Evolutionary conservation across 2,113 vertebrate species (phyloP).

Genomic region (Oxyruncus cristatus): DNA sequence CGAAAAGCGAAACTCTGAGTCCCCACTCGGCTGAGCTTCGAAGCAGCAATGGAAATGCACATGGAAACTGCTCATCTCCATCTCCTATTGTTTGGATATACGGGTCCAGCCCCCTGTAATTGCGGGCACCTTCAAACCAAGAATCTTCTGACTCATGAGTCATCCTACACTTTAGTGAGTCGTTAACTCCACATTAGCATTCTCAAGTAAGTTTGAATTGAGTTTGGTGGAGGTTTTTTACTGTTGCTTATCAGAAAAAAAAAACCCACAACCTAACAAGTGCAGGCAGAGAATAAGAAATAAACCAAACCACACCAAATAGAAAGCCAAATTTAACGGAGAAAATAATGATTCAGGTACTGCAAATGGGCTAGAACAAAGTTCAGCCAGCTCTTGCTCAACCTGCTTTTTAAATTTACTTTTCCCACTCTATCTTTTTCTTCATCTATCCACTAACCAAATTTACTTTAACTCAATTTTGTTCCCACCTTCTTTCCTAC

Average conservation of each 20-base stretch:
- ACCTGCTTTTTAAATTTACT: neutral
- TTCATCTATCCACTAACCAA: neutral
- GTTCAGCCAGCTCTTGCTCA: neutral
- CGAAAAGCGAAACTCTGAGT: neutral
- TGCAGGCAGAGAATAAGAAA: neutral
- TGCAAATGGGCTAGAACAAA: neutral
- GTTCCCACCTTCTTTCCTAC: neutral
- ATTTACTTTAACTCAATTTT: neutral
- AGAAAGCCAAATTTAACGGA: neutral
- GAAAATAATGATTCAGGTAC: neutral
- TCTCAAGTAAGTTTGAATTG: neutral
- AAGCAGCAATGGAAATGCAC: neutral
- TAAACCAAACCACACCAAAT: neutral
- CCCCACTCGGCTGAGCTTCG: neutral
- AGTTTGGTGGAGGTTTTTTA: neutral
- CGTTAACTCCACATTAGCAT: neutral
- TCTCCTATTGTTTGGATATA: neutral
- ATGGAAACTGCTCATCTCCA: neutral
- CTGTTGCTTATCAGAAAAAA: neutral
- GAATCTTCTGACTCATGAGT: neutral
- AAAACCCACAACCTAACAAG: neutral
- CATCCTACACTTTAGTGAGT: neutral
- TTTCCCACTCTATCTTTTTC: neutral
- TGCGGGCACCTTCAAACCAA: neutral
- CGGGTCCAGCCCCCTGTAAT: rapidly evolving